phyloP scores from a whole-genome alignment of 2,888 invertebrate species.

The Lasioglossum villosulum region DNA sequence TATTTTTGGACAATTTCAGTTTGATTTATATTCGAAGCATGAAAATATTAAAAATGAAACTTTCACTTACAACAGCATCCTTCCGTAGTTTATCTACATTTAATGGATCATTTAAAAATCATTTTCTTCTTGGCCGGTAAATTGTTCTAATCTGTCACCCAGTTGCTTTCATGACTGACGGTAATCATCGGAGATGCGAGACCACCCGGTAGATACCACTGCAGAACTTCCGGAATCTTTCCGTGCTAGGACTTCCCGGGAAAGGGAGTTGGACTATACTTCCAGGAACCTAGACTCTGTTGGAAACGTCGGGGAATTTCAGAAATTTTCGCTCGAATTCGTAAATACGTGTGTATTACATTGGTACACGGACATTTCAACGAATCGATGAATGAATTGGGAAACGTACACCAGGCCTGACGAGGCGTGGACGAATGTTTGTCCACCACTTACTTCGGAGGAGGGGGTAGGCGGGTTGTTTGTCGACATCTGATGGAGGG shows the following conservation, averaged over 20 bases:
- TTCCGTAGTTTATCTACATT: not conserved
- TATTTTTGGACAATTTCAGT: not conserved
- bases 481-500: not conserved
- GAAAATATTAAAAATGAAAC: not conserved
- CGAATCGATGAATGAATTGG: constrained; percentile 24
- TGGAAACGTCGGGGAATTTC: constrained; percentile 41
- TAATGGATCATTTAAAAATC: not conserved
- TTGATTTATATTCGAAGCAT: too few relatives aligned
- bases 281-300: constrained; percentile 46
- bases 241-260: constrained; percentile 44
- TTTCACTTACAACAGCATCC: not conserved
- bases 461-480: not conserved
- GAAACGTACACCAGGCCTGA: not conserved
- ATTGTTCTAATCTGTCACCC: constrained; percentile 62
- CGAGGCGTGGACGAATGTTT: not conserved
- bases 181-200: constrained; percentile 43
- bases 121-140: constrained; percentile 45
- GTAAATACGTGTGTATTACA: constrained; percentile 32
- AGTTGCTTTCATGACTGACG: constrained; percentile 59
- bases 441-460: not conserved
- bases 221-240: constrained; percentile 63
- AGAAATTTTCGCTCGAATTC: constrained; percentile 49
- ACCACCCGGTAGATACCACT: constrained; percentile 65
- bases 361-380: constrained; percentile 29
- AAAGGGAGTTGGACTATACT: constrained; percentile 36